Percentiles rank a stretch among this genome's conserved stretches.
phyloP scores from a whole-genome alignment of 1,140 invertebrate genomes.

The Macrostomum lignano region DNA sequence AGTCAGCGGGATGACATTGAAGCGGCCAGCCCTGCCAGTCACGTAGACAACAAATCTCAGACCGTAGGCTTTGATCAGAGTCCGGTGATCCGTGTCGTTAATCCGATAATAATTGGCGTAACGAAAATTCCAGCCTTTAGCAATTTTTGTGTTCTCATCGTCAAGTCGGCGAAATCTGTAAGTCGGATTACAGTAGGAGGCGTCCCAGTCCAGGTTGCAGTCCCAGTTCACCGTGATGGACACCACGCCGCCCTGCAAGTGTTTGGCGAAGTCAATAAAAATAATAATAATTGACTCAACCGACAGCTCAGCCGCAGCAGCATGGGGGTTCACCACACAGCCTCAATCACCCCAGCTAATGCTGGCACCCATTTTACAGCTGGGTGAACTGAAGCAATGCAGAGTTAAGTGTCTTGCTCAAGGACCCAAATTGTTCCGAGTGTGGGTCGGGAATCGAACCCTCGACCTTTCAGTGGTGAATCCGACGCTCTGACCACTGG shows the following conservation, averaged over 20 bases:
- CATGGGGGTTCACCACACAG: too few species aligned
- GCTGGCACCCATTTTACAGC: too few species aligned
- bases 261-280: too few species aligned
- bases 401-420: too few species aligned
- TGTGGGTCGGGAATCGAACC: too few species aligned
- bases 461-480: too few species aligned
- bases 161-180: conserved; percentile 29
- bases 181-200: conserved; percentile 27
- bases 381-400: too few species aligned
- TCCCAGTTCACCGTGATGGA: conserved; percentile 30
- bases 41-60: conserved; percentile 31
- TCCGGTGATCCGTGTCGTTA: conserved; percentile 21
- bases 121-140: conserved; percentile 32
- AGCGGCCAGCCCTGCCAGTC: conserved; percentile 29
- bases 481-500: too few species aligned
- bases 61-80: conserved; percentile 31
- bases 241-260: conserved; percentile 30
- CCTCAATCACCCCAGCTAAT: too few species aligned
- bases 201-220: conserved; percentile 30
- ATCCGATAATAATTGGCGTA: conserved; percentile 15
- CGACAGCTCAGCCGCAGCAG: too few species aligned
- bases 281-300: too few species aligned
- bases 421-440: too few species aligned
- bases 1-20: conserved; percentile 28
- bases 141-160: conserved; percentile 13